Percentiles rank a stretch among this genome's conserved stretches.
phyloP scores from a whole-genome alignment of 2,797 vertebrate species.

The Ceyx erithaca region DNA sequence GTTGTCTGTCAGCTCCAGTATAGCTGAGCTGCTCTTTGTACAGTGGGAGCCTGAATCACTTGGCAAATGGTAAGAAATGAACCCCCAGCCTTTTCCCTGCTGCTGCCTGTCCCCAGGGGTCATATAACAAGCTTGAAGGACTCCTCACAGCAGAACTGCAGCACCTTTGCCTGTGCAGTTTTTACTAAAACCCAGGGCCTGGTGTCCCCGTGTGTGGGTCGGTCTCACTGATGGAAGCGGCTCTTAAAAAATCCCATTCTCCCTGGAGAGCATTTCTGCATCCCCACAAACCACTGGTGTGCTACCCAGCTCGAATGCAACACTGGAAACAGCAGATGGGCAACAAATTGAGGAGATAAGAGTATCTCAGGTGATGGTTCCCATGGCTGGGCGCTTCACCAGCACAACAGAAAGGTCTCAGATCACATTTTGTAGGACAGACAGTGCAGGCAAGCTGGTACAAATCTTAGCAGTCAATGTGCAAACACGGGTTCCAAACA shows the following conservation, averaged over 20 bases:
- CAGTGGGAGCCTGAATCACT: slow-evolving; percentile 44
- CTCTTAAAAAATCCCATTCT: background rate
- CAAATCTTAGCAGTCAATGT: background rate
- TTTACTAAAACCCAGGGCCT: background rate
- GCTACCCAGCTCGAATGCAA: background rate
- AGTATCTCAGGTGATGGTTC: accelerated
- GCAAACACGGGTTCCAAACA: background rate
- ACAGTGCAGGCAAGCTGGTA: background rate
- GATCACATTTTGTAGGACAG: background rate
- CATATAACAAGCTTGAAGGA: background rate
- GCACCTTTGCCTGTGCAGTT: background rate
- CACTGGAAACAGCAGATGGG: accelerated
- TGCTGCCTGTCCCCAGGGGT: background rate
- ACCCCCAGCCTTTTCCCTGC: background rate
- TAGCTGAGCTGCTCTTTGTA: slow-evolving; percentile 67
- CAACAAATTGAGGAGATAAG: accelerated
- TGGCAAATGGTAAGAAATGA: slow-evolving; percentile 43
- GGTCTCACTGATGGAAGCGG: background rate
- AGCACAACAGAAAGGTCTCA: background rate
- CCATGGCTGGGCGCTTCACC: background rate
- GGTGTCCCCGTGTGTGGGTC: accelerated
- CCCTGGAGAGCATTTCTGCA: background rate
- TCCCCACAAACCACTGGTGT: background rate
- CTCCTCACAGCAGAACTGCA: background rate
- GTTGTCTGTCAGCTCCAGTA: slow-evolving; percentile 66